phyloP scores from a whole-genome alignment of 2,797 vertebrate species.

The Tragopan temminckii region DNA sequence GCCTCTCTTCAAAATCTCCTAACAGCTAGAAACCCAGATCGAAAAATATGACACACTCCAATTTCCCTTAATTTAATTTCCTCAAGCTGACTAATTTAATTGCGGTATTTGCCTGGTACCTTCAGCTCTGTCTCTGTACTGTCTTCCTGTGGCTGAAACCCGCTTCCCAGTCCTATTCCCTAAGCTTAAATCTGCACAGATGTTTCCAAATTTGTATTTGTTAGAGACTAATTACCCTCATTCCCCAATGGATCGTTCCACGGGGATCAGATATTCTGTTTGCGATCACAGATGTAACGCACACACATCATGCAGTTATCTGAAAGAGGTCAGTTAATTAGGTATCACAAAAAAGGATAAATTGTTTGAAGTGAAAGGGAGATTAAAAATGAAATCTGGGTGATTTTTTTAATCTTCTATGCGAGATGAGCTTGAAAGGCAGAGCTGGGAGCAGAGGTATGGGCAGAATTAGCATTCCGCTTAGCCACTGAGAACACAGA shows the following conservation, averaged over 20 bases:
- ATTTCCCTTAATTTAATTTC: slow-evolving; percentile 69
- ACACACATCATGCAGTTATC: slow-evolving; percentile 13
- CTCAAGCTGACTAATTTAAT: slow-evolving; percentile 70
- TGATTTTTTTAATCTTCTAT: not conserved
- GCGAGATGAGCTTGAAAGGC: not conserved
- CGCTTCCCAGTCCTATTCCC: slow-evolving; percentile 9
- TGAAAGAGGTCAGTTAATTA: slow-evolving; percentile 31
- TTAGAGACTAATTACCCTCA: slow-evolving; percentile 67
- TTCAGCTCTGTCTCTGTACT: not conserved
- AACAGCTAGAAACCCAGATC: slow-evolving; percentile 37
- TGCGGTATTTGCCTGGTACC: slow-evolving; percentile 43
- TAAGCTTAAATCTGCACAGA: slow-evolving; percentile 59
- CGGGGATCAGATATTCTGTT: not conserved
- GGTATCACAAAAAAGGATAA: slow-evolving; percentile 50
- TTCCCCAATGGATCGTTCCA: slow-evolving; percentile 26
- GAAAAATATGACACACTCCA: slow-evolving; percentile 47
- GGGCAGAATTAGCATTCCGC: slow-evolving; percentile 28
- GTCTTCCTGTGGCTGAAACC: not conserved
- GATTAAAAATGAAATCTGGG: slow-evolving; percentile 62
- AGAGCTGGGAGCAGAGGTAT: not conserved
- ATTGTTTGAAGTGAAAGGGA: slow-evolving; percentile 48
- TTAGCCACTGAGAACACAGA: not conserved
- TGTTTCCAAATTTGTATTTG: slow-evolving; percentile 73
- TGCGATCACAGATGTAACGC: not conserved
- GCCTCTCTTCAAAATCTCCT: slow-evolving; percentile 34